These are phyloP conservation scores for Tetragnatha versicolor DNA, from an alignment of 1,140 invertebrate species.

Conservation along the genomic window DNA sequence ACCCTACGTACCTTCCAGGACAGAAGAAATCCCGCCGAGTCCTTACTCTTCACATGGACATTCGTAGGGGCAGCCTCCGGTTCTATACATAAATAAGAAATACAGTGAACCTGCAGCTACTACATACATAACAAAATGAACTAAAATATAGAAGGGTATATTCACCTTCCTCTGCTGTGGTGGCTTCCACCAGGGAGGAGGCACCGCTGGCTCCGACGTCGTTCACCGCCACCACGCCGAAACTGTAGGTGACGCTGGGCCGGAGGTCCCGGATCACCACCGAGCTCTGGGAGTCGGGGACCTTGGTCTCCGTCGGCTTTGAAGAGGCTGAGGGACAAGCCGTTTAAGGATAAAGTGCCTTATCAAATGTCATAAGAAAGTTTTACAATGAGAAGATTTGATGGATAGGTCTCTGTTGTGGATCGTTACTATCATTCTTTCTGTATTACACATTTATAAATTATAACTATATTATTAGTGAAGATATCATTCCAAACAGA, in stretches of 20 bases:
- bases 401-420: too few relatives aligned
- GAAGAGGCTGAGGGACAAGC: not conserved
- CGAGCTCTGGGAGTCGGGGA: constrained; percentile 26
- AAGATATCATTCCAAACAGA: too few relatives aligned
- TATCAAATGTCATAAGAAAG: too few relatives aligned
- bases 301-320: constrained; percentile 35
- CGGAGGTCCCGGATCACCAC: constrained; percentile 46
- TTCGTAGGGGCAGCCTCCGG: constrained; percentile 52
- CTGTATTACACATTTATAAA: too few relatives aligned
- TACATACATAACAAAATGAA: not conserved
- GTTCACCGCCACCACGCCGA: constrained; percentile 63
- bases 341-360: too few relatives aligned
- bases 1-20: constrained; percentile 34
- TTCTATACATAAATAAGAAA: constrained; percentile 7
- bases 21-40: constrained; percentile 35
- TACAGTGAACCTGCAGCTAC: not conserved
- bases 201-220: constrained; percentile 75
- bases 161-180: constrained; percentile 80
- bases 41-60: constrained; percentile 50
- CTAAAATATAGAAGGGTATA: not conserved
- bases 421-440: too few relatives aligned
- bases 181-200: constrained; percentile 80
- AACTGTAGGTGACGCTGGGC: constrained; percentile 23
- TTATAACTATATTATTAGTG: too few relatives aligned
- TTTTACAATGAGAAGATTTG: too few relatives aligned